Base-by-base conservation (phyloP, 2,888 invertebrate genomes). In the Yponomeuta sedellus region DNA sequence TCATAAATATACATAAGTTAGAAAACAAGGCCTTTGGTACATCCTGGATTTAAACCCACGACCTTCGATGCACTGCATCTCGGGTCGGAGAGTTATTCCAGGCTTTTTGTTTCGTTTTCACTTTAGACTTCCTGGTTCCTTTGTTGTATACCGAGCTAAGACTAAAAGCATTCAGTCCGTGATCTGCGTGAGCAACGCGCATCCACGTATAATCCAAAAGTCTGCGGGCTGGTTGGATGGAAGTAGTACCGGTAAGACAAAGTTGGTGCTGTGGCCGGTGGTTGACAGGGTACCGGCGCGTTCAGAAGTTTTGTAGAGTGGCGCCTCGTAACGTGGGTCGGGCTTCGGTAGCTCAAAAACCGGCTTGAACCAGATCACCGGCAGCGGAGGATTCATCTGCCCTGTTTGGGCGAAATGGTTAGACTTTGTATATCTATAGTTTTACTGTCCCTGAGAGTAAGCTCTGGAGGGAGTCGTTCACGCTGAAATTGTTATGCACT, bases 241-340 rank as follows among this genome's bases (percentile, higher is more conserved):
- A 64, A 98, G 78, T 40, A 96, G 85, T 68, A 97, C 94, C 0
- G 96, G 92, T 61, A 97, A 92, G 44, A 98, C 96, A 79, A 97
- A 98, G 90, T 98, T 98, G 1, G 97, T 98, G 74, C 97, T 97
- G 85, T 97, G 97, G 0, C 98, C 98, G 0, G 97, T 98, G 0
- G 97, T 98, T 10, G 97, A 97, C 16, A 98, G 91, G 0, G 94
- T 94, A 59, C 98, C 98, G 25, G 97, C 96, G 68, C 98, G 92
- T 71, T 96, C 94, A 44, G 96, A 94, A 0, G 98, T 98, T 87
- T 97, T 98, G 84, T 98, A 98, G 16, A 98, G 86, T 0, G 98
- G 98, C 22, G 95, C 93, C 66, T 93, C 88, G 79, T 97, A 97
- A 73, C 95, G 88, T 1, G 91, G 83, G 77, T 94, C 94, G 3